Base-by-base conservation (phyloP, 53 echinoderm and acorn worm genomes). In the Echinometra lucunter region DNA sequence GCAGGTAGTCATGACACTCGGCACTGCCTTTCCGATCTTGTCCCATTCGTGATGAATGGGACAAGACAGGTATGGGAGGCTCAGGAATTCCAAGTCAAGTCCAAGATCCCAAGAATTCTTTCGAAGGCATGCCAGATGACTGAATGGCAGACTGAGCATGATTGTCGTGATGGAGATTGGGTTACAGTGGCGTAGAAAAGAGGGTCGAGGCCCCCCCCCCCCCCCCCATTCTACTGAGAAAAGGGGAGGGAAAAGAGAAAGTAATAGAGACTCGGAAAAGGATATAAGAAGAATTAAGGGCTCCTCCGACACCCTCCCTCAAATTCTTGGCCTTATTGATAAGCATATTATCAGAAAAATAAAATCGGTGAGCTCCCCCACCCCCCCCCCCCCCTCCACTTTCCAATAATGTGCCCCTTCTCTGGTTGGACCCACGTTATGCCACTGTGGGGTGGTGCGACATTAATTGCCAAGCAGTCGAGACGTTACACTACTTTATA, bases 101-200 rank as follows among this genome's bases (percentile, higher is more conserved):
- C 37, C 74, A 74, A 74, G 74, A 74, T 74, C 34, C 37, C 74
- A 37, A 63, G 63, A 63, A 32, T 74, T 74, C 74, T 74, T 74
- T 37, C n/a, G 74, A 74, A 37, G 37, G 74, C 74, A 32, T 37
- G 6, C 37, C 74, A 74, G 32, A 37, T 37, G 74, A 32, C 17
- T 32, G 37, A 74, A 32, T 74, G 35, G 30, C 34, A 11, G 13
- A 63, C 74, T 15, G 4, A 74, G 3, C 11, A 11, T 35, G 30
- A 16, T 12, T 74, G 12, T 32, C 12, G 13, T 74, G 35, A 74
- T 37, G 74, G 74, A 13, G 74, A 8, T n/a, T 34, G 34, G 72
- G 72, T n/a, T 2, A 13, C 6, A 53, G 13, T 53, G 8, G 53
- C 1, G 53, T 53, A 53, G 53, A 35, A 34, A 72, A 1, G 30